These are phyloP conservation scores for Raphicerus campestris DNA, from an alignment of 2,113 vertebrate genomes.

Conservation along the genomic window DNA sequence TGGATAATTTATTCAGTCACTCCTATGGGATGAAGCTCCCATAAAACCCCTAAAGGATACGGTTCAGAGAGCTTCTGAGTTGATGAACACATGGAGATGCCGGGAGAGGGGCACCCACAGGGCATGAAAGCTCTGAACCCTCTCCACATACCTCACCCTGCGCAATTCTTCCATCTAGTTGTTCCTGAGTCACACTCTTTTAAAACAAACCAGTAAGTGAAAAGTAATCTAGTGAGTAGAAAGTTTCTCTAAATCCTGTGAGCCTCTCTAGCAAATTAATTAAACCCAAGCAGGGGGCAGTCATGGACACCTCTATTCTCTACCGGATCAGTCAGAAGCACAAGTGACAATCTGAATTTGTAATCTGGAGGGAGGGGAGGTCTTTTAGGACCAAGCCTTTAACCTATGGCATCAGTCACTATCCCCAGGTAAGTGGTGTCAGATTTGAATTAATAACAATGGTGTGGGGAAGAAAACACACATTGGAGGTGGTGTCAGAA, in stretches of 20 bases:
- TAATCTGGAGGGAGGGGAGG: neutral
- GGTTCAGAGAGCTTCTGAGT: neutral
- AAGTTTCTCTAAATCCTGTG: neutral
- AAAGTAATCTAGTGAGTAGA: neutral
- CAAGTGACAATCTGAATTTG: neutral
- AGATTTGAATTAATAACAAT: neutral
- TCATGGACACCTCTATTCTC: neutral
- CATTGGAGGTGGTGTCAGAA: neutral
- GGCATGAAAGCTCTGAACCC: neutral
- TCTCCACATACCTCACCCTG: neutral
- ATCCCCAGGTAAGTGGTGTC: neutral
- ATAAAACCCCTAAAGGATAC: neutral
- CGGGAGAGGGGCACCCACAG: neutral
- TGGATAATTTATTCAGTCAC: neutral
- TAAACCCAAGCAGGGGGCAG: neutral
- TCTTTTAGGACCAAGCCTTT: neutral
- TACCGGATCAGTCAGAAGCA: neutral
- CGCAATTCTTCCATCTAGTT: neutral
- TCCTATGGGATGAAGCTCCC: neutral
- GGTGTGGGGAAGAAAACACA: neutral
- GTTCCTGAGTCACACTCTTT: neutral
- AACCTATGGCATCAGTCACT: neutral
- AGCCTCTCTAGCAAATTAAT: neutral
- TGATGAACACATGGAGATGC: neutral
- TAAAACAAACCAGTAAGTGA: neutral